Evolutionary conservation across 2,797 vertebrate genomes (phyloP).

Genomic region (Spinus pinus): DNA sequence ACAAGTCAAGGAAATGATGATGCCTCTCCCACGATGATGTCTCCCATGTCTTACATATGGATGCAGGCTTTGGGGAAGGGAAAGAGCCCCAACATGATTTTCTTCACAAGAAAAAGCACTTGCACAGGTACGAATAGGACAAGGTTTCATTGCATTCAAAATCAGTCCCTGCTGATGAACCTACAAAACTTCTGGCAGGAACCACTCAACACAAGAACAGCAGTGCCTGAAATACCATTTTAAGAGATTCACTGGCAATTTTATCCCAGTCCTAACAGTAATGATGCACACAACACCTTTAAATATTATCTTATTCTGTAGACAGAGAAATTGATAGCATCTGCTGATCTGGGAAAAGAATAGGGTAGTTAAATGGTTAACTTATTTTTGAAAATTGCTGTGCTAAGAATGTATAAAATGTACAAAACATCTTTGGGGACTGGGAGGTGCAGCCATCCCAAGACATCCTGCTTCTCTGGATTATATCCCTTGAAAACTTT

Average conservation of each 20-base stretch:
- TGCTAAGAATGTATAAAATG: neutral
- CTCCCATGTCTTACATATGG: rapidly evolving
- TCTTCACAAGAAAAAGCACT: neutral
- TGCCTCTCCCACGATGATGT: rapidly evolving
- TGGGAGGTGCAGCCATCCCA: neutral
- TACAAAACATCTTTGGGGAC: neutral
- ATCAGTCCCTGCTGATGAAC: neutral
- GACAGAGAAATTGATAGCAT: neutral
- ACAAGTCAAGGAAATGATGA: neutral
- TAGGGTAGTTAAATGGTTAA: neutral
- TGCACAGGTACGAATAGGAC: neutral
- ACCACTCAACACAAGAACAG: neutral
- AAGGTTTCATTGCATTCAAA: neutral
- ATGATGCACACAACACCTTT: neutral
- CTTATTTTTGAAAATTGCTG: neutral
- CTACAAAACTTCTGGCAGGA: neutral
- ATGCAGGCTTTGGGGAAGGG: neutral
- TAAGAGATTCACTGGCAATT: neutral
- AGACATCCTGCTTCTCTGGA: conserved; percentile 47
- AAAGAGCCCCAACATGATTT: neutral
- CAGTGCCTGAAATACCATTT: neutral
- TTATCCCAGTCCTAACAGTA: neutral
- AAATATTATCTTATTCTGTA: neutral
- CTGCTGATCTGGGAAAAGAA: neutral
- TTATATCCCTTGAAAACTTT: conserved; percentile 26